A percentile compares a stretch with the other conserved stretches of the same genome.
Evolutionary conservation across 2,888 invertebrate species (phyloP).

Genomic region (Cataglyphis cursor): DNA sequence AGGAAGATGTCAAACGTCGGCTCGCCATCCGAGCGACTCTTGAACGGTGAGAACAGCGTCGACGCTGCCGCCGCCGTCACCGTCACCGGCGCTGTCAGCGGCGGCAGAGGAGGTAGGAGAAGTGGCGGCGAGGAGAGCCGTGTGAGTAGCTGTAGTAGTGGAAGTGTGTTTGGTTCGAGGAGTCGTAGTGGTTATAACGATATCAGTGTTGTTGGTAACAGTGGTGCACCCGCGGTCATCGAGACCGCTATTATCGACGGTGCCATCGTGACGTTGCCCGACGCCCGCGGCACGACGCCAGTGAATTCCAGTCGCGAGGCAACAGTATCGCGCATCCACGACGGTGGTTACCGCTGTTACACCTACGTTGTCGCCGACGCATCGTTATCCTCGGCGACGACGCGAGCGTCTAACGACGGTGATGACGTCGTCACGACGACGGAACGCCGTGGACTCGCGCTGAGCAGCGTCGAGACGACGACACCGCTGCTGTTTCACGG

Average conservation of each 20-base stretch:
- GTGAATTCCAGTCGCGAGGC: conserved; percentile 55
- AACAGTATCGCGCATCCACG: not conserved
- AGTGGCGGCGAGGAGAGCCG: conserved; percentile 38
- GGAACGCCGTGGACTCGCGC: conserved; percentile 24
- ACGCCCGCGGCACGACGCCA: conserved; percentile 55
- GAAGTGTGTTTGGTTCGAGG: conserved; percentile 3
- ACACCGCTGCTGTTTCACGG: conserved; percentile 49
- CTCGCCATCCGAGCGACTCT: conserved; percentile 78
- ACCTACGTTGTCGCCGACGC: not conserved
- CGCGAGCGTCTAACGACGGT: conserved; percentile 13
- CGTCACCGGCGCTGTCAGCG: conserved; percentile 54
- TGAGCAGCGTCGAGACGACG: conserved; percentile 58
- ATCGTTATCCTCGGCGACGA: conserved; percentile 10
- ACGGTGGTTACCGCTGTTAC: conserved; percentile 2
- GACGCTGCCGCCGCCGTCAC: conserved; percentile 65
- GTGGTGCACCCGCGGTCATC: not conserved
- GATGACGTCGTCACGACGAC: conserved; percentile 19
- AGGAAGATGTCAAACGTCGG: conserved; percentile 84
- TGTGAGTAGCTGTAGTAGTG: conserved; percentile 45
- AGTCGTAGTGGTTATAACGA: not conserved
- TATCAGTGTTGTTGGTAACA: not conserved
- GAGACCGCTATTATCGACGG: conserved; percentile 64
- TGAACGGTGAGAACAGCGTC: conserved; percentile 80
- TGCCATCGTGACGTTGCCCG: conserved; percentile 59
- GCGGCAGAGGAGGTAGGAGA: conserved; percentile 55